Evolutionary conservation across 1,140 invertebrate genomes (phyloP).

Genomic region (Drosophila busckii): DNA sequence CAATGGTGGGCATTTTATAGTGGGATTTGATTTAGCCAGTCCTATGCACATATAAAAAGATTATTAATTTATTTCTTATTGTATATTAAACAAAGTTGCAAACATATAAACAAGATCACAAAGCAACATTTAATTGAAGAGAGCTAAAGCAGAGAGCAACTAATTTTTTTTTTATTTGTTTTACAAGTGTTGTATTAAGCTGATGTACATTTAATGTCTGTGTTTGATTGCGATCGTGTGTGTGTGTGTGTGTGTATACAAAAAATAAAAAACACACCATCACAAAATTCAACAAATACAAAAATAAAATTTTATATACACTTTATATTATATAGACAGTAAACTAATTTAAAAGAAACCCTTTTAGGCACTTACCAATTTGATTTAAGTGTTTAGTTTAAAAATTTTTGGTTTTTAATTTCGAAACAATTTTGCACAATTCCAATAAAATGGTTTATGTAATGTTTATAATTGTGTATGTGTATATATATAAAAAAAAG

Average conservation of each 20-base stretch:
- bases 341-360: conserved; percentile 39
- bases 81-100: neutral
- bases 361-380: conserved; percentile 68
- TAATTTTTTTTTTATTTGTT: conserved; percentile 12
- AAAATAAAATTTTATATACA: no score
- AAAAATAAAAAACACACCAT: no score
- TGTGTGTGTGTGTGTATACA: no score
- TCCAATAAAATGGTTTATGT: conserved; percentile 53
- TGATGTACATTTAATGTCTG: no score
- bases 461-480: conserved; percentile 44
- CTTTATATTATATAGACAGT: no score
- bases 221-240: no score
- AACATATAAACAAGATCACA: conserved; percentile 32
- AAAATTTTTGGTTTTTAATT: conserved; percentile 42
- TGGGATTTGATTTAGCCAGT: conserved; percentile 79
- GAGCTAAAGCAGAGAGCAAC: conserved; percentile 14
- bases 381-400: conserved; percentile 33
- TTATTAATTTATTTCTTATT: no score
- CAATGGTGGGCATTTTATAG: conserved; percentile 78
- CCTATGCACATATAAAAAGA: conserved; percentile 37
- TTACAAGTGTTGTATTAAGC: conserved; percentile 26
- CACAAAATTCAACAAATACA: conserved; percentile 34
- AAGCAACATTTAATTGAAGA: conserved; percentile 35
- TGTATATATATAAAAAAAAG: conserved; percentile 49
- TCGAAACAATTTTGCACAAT: conserved; percentile 60